A percentile compares a stretch with the other conserved stretches of the same genome.
Evolutionary conservation across 2,797 vertebrate species (phyloP).

Genomic region (Galago senegalensis): DNA sequence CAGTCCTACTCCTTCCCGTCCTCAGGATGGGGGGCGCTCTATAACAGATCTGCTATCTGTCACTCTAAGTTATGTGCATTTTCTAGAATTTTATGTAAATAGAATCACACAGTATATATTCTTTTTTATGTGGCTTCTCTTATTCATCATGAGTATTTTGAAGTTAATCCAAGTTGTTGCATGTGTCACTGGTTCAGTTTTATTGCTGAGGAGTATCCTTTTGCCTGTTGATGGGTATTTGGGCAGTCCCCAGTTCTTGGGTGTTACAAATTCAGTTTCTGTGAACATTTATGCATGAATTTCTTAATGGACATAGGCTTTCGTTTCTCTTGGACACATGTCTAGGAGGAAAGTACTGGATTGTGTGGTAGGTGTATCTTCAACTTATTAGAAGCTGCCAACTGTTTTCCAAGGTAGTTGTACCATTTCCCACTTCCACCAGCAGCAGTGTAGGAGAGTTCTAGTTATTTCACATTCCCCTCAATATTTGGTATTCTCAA

Average conservation of each 20-base stretch:
- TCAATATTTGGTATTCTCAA: background rate
- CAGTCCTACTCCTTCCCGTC: background rate
- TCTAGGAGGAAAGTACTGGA: background rate
- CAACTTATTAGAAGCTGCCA: background rate
- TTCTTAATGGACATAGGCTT: background rate
- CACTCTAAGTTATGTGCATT: background rate
- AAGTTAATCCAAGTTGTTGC: background rate
- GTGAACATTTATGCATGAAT: background rate
- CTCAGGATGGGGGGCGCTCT: background rate
- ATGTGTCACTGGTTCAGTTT: background rate
- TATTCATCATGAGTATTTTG: background rate
- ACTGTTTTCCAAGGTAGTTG: background rate
- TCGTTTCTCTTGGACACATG: background rate
- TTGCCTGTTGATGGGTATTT: background rate
- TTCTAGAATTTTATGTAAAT: constrained; percentile 46
- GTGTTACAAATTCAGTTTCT: background rate
- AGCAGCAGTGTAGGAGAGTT: background rate
- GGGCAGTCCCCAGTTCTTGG: background rate
- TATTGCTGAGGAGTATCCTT: background rate
- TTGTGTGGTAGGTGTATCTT: background rate
- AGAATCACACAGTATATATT: background rate
- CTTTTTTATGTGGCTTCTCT: constrained; percentile 42
- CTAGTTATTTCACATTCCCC: background rate
- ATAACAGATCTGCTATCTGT: background rate
- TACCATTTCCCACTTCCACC: background rate